Evolutionary conservation across 2,113 vertebrate genomes (phyloP).

Genomic region (Lutjanus erythropterus): DNA sequence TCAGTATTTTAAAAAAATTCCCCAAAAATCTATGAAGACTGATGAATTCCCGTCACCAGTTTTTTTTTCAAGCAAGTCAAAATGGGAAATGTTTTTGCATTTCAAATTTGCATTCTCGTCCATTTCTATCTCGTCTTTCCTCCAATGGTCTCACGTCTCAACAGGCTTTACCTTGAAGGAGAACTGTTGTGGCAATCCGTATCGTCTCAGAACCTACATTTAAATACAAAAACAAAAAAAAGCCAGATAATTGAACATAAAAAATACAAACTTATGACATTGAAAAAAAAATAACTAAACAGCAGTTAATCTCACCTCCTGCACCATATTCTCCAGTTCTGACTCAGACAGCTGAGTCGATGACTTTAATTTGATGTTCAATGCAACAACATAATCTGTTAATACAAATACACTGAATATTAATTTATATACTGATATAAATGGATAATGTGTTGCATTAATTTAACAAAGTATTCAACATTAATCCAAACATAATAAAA

Average conservation of each 20-base stretch:
- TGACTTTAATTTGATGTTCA: conserved; percentile 28
- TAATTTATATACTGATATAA: not conserved
- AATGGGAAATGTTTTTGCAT: not conserved
- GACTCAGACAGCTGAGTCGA: not conserved
- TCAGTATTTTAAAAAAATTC: not conserved
- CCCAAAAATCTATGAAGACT: not conserved
- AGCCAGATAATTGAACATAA: not conserved
- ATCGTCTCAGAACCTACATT: not conserved
- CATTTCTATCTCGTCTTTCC: not conserved
- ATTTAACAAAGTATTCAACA: not conserved
- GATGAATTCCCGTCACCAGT: not conserved
- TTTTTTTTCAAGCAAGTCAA: not conserved
- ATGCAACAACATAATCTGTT: conserved; percentile 40
- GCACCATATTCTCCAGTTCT: not conserved
- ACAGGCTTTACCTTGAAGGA: not conserved
- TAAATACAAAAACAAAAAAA: too few species aligned
- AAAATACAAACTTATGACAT: not conserved
- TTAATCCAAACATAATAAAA: not conserved
- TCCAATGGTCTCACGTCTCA: not conserved
- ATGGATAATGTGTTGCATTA: not conserved
- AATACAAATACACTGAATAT: conserved; percentile 8
- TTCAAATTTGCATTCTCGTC: not conserved
- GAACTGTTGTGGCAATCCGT: not conserved
- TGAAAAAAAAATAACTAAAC: not conserved
- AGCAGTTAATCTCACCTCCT: conserved; percentile 34